These are phyloP conservation scores for Ophioderma brevispina DNA, from an alignment of 35 echinoderm and acorn worm genomes.

Conservation along the genomic window DNA sequence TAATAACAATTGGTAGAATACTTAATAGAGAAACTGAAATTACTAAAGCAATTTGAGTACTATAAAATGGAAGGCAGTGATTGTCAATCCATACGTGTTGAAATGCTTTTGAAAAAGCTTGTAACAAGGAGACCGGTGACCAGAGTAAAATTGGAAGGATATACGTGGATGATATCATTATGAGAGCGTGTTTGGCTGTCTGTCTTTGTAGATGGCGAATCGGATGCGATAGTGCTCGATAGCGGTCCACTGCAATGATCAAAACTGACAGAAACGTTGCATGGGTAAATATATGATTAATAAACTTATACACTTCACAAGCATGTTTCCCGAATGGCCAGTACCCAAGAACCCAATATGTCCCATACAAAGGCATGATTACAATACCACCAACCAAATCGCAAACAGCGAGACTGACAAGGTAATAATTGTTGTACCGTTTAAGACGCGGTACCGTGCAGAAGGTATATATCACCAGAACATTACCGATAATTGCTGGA, in stretches of 20 bases:
- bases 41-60: constrained; percentile 1
- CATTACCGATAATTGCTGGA: constrained; percentile 1
- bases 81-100: neutral
- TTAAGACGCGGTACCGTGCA: constrained; percentile 20
- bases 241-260: constrained; percentile 45
- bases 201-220: constrained; percentile 26
- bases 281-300: constrained; percentile 52
- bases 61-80: neutral
- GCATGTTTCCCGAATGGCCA: constrained; percentile 39
- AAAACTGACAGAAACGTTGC: constrained; percentile 38
- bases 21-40: constrained; percentile 30
- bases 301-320: constrained; percentile 30
- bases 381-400: constrained; percentile 28
- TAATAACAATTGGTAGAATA: constrained; percentile 12
- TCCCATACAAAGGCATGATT: constrained; percentile 55
- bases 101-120: neutral
- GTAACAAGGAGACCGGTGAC: neutral
- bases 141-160: constrained; percentile 24
- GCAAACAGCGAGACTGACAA: constrained; percentile 21
- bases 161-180: constrained; percentile 23
- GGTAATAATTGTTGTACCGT: constrained; percentile 58
- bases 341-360: constrained; percentile 17
- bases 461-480: constrained; percentile 31
- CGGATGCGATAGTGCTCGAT: constrained; percentile 31
- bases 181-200: constrained; percentile 13